These are phyloP conservation scores for Amorpha juglandis DNA, from an alignment of 2,888 invertebrate species.

Conservation along the genomic window DNA sequence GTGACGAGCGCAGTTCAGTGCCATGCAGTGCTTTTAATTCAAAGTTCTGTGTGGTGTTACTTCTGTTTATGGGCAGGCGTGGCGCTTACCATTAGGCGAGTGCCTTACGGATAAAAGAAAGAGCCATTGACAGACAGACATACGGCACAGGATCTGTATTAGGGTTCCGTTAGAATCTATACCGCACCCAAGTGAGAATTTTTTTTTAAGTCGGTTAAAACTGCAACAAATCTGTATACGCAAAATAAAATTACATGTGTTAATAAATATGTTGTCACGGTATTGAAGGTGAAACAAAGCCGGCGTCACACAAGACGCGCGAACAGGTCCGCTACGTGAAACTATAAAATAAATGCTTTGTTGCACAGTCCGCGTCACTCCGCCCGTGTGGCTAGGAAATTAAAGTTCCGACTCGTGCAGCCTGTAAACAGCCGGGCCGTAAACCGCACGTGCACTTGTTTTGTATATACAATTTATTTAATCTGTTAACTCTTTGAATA, in stretches of 20 bases:
- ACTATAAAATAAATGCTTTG: conserved; percentile 34
- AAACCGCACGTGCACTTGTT: background rate
- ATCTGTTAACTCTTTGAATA: background rate
- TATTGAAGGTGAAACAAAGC: background rate
- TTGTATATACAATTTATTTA: background rate
- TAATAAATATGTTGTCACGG: background rate
- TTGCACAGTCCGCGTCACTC: conserved; percentile 34
- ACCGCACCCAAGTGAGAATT: too few relatives aligned
- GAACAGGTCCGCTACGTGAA: conserved; percentile 35
- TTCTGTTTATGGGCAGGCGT: too few relatives aligned
- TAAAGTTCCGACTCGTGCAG: conserved; percentile 56
- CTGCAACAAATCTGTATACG: too few relatives aligned
- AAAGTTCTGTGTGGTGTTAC: too few relatives aligned
- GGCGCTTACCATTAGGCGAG: too few relatives aligned
- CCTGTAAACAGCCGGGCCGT: conserved; percentile 2
- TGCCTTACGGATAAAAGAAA: too few relatives aligned
- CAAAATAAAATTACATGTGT: background rate
- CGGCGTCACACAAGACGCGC: conserved; percentile 16
- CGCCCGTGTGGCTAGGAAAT: conserved; percentile 53
- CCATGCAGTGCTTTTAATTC: too few relatives aligned
- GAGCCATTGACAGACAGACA: too few relatives aligned
- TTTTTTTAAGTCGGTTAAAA: too few relatives aligned
- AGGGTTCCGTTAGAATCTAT: too few relatives aligned
- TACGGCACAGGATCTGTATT: too few relatives aligned
- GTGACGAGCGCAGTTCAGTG: too few relatives aligned